Evolutionary conservation across 2,888 invertebrate genomes (phyloP), one percentile per base, ranked within the genome.

Genomic region (Ornithoptera priamus): DNA sequence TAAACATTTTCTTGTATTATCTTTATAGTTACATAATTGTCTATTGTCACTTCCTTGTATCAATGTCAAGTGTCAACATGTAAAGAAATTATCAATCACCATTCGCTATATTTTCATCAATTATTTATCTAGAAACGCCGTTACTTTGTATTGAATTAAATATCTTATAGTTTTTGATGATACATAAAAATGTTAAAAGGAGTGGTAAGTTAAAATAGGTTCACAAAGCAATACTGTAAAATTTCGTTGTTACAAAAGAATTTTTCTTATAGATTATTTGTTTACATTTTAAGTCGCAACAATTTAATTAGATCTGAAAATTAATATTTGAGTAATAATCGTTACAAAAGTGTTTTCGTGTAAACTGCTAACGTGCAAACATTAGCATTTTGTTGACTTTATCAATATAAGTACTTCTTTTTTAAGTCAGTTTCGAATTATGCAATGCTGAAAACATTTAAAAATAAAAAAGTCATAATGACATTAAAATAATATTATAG

Each of bases 391-490:
- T 17, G 50, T 57, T 57, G 58, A 58, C 24, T 24, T 24, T 20
- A 20, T 6, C 18, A 3, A 53, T 8, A 53, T 53, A 53, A 5
- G 53, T 18, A 53, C 53, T 53, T n/a, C 53, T 53, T 53, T 53
- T 53, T 53, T 17, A 53, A 53, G 53, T 18, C 18, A 18, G 17
- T 50, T 53, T 53, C 30, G n/a, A 53, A 46, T 22, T 22, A 58
- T 66, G 53, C 53, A 22, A 39, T 60, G 39, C 24, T 18, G 58
- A 62, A 22, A 59, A 24, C 39, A 56, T 72, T 70, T 59, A 70
- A 70, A 69, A 64, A 61, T 60, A 58, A 59, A 70, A 69, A 72
- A 72, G 39, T 68, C 68, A 68, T 53, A 66, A 15, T 70, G 69
- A 59, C 66, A 63, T 65, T 60, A 62, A 53, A 62, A 53, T 50